These are phyloP conservation scores for Leptocoma aspasia DNA, from an alignment of 2,113 vertebrate genomes.

Conservation along the genomic window DNA sequence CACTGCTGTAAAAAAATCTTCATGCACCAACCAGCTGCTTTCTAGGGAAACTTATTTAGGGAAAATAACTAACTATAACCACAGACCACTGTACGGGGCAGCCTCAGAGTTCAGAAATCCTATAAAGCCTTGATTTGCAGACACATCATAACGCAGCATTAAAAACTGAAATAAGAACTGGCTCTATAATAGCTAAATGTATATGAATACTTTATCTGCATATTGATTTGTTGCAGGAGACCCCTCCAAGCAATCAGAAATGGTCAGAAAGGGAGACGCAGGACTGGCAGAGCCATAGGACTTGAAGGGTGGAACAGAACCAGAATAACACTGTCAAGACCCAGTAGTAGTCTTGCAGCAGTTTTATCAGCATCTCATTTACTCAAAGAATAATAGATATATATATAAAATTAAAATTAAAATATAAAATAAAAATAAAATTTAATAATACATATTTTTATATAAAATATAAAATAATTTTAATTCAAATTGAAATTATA, in stretches of 20 bases:
- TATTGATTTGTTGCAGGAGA: neutral
- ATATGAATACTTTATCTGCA: neutral
- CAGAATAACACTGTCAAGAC: accelerated
- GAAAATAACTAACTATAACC: neutral
- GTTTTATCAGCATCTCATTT: neutral
- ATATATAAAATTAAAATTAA: neutral
- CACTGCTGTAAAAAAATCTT: neutral
- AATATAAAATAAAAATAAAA: neutral
- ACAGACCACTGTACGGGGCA: neutral
- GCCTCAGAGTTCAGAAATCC: neutral
- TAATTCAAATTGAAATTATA: too few relatives aligned
- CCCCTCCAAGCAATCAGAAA: neutral
- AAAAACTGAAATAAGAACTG: neutral
- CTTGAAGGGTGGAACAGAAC: neutral
- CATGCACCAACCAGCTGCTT: neutral
- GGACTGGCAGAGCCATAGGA: neutral
- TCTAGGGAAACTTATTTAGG: neutral
- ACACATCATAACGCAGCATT: neutral
- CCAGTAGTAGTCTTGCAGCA: neutral
- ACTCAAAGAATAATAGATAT: neutral
- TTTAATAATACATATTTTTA: too few relatives aligned
- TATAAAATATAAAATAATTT: too few relatives aligned
- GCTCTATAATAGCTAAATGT: neutral
- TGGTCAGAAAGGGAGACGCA: neutral
- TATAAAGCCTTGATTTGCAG: neutral